These are phyloP conservation scores for Eubucco bourcierii DNA, from an alignment of 2,113 vertebrate species.

Conservation along the genomic window DNA sequence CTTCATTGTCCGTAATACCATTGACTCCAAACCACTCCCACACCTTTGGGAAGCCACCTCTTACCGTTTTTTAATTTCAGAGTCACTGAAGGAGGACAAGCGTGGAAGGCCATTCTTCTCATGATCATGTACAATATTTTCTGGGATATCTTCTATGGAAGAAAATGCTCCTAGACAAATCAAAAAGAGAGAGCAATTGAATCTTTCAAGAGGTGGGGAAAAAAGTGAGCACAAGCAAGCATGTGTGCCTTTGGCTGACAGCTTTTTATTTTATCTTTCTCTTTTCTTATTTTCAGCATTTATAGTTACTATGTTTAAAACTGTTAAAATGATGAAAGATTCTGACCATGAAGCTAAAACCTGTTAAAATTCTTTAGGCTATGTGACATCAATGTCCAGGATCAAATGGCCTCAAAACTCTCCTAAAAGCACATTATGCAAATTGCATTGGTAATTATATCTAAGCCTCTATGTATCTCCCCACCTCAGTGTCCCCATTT, in stretches of 20 bases:
- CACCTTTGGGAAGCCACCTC: not conserved
- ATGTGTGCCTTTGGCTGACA: not conserved
- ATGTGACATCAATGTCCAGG: not conserved
- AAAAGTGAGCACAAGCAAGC: not conserved
- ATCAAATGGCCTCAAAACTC: not conserved
- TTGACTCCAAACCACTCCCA: not conserved
- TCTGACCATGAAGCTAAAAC: not conserved
- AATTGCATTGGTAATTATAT: not conserved
- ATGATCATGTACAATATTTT: slow-evolving; percentile 92
- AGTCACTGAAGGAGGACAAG: slow-evolving; percentile 86
- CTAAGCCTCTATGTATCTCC: not conserved
- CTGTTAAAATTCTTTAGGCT: not conserved
- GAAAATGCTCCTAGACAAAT: slow-evolving; percentile 84
- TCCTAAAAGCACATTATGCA: not conserved
- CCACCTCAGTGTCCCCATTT: not conserved
- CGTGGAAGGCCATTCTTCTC: slow-evolving; percentile 95
- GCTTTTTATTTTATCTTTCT: not conserved
- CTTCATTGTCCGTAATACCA: not conserved
- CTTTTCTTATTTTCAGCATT: slow-evolving; percentile 11
- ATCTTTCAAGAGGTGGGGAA: not conserved
- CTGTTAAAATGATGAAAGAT: not conserved
- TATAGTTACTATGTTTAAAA: not conserved
- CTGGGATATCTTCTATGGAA: slow-evolving; percentile 92
- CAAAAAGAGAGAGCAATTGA: not conserved
- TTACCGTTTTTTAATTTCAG: slow-evolving; percentile 87